Evolutionary conservation across 2,797 vertebrate species (phyloP).

Genomic region (Botia almorhae): DNA sequence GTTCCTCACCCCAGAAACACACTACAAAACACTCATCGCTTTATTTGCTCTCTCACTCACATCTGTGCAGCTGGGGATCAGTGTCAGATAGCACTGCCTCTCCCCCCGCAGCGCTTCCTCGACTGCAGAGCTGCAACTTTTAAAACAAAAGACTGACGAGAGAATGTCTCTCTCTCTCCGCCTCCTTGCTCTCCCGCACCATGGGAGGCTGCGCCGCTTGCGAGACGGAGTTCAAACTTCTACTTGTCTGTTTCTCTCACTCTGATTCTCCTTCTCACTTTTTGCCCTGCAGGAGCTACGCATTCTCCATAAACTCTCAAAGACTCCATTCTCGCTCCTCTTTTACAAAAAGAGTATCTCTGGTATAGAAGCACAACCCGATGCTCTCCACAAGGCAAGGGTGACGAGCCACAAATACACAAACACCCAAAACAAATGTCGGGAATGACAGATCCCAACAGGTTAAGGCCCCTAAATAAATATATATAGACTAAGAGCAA

Average conservation of each 20-base stretch:
- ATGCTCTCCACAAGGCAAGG: conserved; percentile 27
- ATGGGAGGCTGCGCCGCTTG: conserved; percentile 64
- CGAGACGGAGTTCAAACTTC: conserved; percentile 68
- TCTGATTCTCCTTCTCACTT: neutral
- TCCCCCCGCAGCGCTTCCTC: conserved; percentile 45
- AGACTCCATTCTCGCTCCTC: conserved; percentile 24
- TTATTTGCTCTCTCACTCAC: conserved; percentile 45
- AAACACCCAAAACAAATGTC: conserved; percentile 38
- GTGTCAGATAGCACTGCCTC: conserved; percentile 29
- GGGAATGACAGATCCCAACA: neutral
- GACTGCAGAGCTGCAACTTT: conserved; percentile 52
- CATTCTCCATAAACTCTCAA: conserved; percentile 22
- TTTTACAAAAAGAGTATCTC: conserved; percentile 43
- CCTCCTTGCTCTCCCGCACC: conserved; percentile 61
- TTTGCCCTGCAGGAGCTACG: conserved; percentile 33
- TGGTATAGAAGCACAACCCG: conserved; percentile 12
- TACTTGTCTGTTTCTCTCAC: conserved; percentile 21
- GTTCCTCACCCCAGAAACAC: conserved; percentile 20
- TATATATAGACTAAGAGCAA: conserved; percentile 46
- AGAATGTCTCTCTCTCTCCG: conserved; percentile 49
- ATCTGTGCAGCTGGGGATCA: conserved; percentile 35
- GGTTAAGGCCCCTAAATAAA: no score
- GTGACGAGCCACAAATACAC: neutral
- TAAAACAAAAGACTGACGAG: conserved; percentile 55
- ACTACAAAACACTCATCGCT: conserved; percentile 35